phyloP scores from a whole-genome alignment of 2,888 invertebrate genomes.

The Clanis bilineata region DNA sequence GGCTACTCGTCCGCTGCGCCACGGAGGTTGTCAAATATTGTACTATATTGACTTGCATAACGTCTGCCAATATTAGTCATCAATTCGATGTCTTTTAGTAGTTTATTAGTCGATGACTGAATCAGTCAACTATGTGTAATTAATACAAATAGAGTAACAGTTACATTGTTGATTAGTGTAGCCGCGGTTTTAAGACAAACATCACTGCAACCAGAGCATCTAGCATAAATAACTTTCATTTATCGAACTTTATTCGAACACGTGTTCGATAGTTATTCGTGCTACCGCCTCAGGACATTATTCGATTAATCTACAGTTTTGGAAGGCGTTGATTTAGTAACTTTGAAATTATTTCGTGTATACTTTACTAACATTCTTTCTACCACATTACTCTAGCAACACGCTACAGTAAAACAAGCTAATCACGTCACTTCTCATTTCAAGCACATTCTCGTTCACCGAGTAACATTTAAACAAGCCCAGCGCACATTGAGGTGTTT shows the following conservation, averaged over 20 bases:
- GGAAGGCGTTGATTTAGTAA: conserved; percentile 1
- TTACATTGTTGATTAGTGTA: background rate
- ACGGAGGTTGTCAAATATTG: no score
- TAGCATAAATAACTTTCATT: no score
- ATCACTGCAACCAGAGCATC: background rate
- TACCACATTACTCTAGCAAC: background rate
- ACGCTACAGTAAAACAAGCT: background rate
- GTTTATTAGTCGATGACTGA: background rate
- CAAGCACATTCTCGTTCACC: background rate
- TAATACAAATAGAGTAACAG: background rate
- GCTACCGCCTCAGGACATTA: no score
- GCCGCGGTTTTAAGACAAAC: background rate
- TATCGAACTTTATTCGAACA: no score
- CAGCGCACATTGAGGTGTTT: background rate
- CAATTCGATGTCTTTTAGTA: background rate
- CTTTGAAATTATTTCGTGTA: background rate
- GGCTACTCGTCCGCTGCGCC: no score
- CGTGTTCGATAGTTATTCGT: no score
- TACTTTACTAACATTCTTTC: background rate
- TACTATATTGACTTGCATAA: no score
- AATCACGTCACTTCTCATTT: background rate
- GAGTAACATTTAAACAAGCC: background rate
- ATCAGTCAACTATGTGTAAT: background rate
- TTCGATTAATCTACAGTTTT: background rate
- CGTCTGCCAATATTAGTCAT: no score